Percentiles rank a stretch among this genome's conserved stretches.
Conservation (phyloP, 1,140 invertebrate species). For the Schmidtea mediterranea region DNA sequence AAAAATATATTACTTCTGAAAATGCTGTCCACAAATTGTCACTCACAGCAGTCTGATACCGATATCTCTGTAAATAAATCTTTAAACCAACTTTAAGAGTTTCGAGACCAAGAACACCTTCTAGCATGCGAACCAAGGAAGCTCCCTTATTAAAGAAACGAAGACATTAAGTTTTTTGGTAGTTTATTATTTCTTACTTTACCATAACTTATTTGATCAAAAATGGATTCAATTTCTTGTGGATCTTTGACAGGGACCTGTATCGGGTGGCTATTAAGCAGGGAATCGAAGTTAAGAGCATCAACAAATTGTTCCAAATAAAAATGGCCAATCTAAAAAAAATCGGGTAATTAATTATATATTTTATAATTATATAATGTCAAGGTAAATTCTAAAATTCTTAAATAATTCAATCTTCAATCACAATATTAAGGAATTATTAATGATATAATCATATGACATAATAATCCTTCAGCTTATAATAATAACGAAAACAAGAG, state of each 20-base stretch:
- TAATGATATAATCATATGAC: no score
- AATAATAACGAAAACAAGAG: no score
- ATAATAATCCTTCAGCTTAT: no score
- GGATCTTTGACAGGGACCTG: conserved; percentile 14
- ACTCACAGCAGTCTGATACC: conserved; percentile 16
- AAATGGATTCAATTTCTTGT: conserved; percentile 25
- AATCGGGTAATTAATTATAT: no score
- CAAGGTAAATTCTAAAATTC: no score
- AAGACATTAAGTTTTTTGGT: background rate
- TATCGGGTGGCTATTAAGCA: conserved; percentile 27
- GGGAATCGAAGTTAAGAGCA: conserved; percentile 24
- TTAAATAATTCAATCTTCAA: no score
- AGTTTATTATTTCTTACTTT: conserved; percentile 15
- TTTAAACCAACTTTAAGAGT: conserved; percentile 11
- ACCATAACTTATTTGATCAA: conserved; percentile 30
- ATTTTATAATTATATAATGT: no score
- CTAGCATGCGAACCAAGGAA: background rate
- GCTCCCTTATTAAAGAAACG: background rate
- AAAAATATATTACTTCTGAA: conserved; percentile 13
- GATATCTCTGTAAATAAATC: conserved; percentile 14
- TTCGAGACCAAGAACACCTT: background rate
- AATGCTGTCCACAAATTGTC: conserved; percentile 17
- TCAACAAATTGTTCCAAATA: conserved; percentile 32
- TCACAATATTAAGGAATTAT: no score
- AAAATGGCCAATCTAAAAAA: conserved; percentile 32